Evolutionary conservation across 2,888 invertebrate species (phyloP).

Genomic region (Trichopria drosophilae): DNA sequence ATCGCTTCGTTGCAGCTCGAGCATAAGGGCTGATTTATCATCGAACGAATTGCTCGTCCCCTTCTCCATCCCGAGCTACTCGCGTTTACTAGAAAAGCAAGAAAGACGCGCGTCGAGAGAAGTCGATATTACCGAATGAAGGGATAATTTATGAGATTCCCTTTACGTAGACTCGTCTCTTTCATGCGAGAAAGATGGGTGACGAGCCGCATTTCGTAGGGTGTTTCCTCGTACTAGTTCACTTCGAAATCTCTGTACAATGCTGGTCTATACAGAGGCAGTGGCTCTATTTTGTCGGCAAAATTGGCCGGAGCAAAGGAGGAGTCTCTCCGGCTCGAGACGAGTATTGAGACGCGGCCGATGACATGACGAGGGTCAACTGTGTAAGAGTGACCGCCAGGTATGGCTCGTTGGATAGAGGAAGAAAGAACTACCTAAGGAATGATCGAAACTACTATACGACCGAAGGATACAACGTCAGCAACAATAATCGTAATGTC

Average conservation of each 20-base stretch:
- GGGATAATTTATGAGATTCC: conserved; percentile 48
- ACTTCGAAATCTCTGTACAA: conserved; percentile 3
- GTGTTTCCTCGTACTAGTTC: conserved; percentile 37
- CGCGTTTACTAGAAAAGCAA: too few species aligned
- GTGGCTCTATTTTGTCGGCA: conserved; percentile 43
- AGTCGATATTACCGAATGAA: too few species aligned
- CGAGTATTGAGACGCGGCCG: conserved; percentile 50
- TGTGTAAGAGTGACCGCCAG: conserved; percentile 48
- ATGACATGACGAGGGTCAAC: conserved; percentile 55
- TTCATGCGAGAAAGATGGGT: conserved; percentile 19
- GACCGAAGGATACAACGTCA: conserved; percentile 29
- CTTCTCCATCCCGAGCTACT: too few species aligned
- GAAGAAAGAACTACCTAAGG: too few species aligned
- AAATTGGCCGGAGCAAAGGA: conserved; percentile 45
- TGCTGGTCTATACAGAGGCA: not conserved
- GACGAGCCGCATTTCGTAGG: conserved; percentile 34
- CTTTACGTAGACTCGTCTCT: conserved; percentile 24
- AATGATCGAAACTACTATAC: too few species aligned
- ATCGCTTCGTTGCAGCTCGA: too few species aligned
- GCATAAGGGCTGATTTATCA: too few species aligned
- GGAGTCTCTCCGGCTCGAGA: conserved; percentile 24
- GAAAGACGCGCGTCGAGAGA: too few species aligned
- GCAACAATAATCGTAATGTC: conserved; percentile 54
- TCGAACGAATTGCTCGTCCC: too few species aligned
- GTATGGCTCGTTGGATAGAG: conserved; percentile 38